Evolutionary conservation across 1,140 invertebrate species (phyloP).

Genomic region (Psilanteris sp.): DNA sequence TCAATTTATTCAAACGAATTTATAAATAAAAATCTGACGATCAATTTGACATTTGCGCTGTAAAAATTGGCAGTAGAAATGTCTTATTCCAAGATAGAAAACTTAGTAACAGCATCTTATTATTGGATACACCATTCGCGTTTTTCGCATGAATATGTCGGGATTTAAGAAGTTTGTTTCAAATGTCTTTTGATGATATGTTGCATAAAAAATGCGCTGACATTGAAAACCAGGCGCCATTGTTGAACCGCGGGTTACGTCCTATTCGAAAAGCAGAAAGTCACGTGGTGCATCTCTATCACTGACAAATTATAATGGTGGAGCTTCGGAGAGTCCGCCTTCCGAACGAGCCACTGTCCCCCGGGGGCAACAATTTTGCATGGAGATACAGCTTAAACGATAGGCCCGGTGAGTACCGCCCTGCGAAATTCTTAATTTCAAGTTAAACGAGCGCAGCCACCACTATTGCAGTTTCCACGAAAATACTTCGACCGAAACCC

Average conservation of each 20-base stretch:
- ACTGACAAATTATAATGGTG: constrained; percentile 71
- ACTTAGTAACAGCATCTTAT: no score
- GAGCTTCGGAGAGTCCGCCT: constrained; percentile 71
- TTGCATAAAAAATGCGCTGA: no score
- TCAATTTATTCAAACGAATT: no score
- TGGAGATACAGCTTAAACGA: constrained; percentile 80
- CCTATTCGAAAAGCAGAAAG: constrained; percentile 34
- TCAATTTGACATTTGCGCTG: no score
- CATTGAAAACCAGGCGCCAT: constrained; percentile 44
- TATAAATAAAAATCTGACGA: no score
- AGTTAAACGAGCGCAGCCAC: constrained; percentile 69
- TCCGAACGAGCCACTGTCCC: constrained; percentile 71
- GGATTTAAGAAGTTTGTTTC: no score
- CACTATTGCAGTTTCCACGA: constrained; percentile 72
- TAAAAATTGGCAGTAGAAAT: no score
- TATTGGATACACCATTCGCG: no score
- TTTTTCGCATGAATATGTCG: no score
- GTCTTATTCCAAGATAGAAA: no score
- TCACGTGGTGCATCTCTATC: constrained; percentile 57
- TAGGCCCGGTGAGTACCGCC: constrained; percentile 77
- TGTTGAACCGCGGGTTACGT: constrained; percentile 10
- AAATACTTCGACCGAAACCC: constrained; percentile 67
- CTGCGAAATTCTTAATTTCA: constrained; percentile 78
- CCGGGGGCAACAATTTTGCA: constrained; percentile 78
- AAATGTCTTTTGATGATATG: no score